phyloP scores from a whole-genome alignment of 35 echinoderm and acorn worm genomes.

The Diadema setosum region DNA sequence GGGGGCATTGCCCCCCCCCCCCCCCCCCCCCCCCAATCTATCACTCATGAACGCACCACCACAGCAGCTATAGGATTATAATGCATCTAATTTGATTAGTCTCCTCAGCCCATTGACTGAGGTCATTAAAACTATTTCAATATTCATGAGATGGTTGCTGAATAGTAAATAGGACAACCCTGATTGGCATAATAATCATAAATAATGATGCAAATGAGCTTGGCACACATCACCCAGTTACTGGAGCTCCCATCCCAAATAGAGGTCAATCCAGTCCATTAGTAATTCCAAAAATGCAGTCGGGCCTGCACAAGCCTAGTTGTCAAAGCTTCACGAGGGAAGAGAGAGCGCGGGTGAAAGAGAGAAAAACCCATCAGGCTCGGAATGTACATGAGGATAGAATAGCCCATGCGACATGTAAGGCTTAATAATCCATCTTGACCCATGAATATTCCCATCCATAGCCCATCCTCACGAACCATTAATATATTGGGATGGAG shows the following conservation, averaged over 20 bases:
- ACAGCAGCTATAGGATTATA: too few species aligned
- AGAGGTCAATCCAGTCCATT: background rate
- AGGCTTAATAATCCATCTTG: constrained; percentile 1
- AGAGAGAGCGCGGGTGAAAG: background rate
- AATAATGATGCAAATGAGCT: background rate
- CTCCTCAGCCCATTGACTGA: background rate
- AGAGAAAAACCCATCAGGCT: background rate
- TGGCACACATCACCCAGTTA: too few species aligned
- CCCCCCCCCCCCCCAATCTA: too few species aligned
- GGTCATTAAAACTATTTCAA: background rate
- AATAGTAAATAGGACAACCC: background rate
- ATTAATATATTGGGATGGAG: too few species aligned
- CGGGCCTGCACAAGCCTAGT: background rate
- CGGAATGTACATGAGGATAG: too few species aligned
- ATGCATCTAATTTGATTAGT: background rate
- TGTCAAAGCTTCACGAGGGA: background rate
- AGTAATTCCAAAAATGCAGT: constrained; percentile 5
- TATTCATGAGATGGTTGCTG: background rate
- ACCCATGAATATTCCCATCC: too few species aligned
- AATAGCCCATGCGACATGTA: background rate
- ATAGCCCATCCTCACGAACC: too few species aligned
- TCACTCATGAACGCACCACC: too few species aligned
- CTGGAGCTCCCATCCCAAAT: too few species aligned
- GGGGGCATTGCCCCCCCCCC: too few species aligned
- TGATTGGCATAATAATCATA: background rate